Base-by-base conservation (phyloP, 2,888 invertebrate genomes). In the Achlya flavicornis region DNA sequence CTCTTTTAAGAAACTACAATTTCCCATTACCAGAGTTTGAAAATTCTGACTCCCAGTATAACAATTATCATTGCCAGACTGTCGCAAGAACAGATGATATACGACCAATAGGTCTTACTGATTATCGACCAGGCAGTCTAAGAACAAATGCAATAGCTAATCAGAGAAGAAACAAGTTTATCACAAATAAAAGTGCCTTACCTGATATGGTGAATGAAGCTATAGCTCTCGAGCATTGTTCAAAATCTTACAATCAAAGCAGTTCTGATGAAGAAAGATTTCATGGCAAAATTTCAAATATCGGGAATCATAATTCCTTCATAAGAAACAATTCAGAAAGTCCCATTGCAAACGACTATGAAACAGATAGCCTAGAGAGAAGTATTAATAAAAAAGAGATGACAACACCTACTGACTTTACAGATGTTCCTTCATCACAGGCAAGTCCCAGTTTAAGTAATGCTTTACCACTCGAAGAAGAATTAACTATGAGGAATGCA, bases 391-490 rank as follows among this genome's bases (percentile, higher is more conserved):
- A 91, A 78, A 94, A 94, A 70, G 94, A 94, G 38, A 87, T 90
- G 67, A 91, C 92, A 35, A 95, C 96, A 6, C 95, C 96, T 0
- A 94, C 95, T 3, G 95, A 96, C 64, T 95, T 95, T 77, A 94
- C 94, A 0, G 96, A 96, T 73, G 86, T 95, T 6, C 94, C 96
- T 0, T 95, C 95, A 19, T 95, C 95, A 7, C 97, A 97, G 76
- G 95, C 97, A 0, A 96, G 96, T 77, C 97, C 97, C 4, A 96
- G 96, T 69, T 85, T 97, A 65, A 97, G 96, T 71, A 95, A 95
- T 3, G 96, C 97, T 0, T 84, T 97, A 63, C 97, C 97, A 0
- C 91, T 97, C 82, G 97, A 97, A 80, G 97, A 97, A 91, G 97
- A 97, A 85, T 90, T 97, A 71, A 97, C 97, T 33, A 97, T 97